Percentiles rank a stretch among this genome's conserved stretches.
Conservation (phyloP, 2,113 vertebrate species). For the Microcebus murinus region DNA sequence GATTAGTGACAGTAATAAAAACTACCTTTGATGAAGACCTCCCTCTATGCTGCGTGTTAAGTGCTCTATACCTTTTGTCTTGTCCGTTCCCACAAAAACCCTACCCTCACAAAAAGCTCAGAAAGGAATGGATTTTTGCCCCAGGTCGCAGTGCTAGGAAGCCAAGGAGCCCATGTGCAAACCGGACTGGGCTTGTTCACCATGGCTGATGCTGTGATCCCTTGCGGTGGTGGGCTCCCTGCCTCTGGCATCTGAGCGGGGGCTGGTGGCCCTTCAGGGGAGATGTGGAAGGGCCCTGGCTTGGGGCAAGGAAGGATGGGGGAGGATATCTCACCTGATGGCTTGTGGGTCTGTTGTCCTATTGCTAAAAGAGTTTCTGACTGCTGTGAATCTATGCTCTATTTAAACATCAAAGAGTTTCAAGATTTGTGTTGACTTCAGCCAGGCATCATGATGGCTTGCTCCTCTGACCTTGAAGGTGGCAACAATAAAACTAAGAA, state of each 20-base stretch:
- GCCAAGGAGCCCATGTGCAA: not conserved
- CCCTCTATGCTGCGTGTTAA: fast-evolving
- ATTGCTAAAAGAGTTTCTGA: not conserved
- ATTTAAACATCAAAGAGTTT: not conserved
- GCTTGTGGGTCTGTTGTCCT: not conserved
- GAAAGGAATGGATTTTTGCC: not conserved
- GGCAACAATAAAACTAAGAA: not conserved
- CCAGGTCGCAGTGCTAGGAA: not conserved
- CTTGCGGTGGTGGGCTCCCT: not conserved
- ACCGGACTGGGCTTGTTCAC: not conserved
- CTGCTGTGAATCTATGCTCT: not conserved
- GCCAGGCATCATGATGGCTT: not conserved
- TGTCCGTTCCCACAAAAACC: not conserved
- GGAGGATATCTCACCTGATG: not conserved
- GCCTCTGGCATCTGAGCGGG: not conserved
- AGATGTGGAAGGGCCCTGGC: too few species aligned
- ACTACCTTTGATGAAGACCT: not conserved
- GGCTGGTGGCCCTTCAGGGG: not conserved
- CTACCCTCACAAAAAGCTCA: not conserved
- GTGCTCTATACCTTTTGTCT: not conserved
- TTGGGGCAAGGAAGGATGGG: fast-evolving
- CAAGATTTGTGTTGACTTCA: not conserved
- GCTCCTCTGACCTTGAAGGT: not conserved
- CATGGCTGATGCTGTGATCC: not conserved
- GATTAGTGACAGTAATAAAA: not conserved